A percentile compares a stretch with the other conserved stretches of the same genome.
Conservation (phyloP, 2,113 vertebrate species). For the Phalacrocorax aristotelis region DNA sequence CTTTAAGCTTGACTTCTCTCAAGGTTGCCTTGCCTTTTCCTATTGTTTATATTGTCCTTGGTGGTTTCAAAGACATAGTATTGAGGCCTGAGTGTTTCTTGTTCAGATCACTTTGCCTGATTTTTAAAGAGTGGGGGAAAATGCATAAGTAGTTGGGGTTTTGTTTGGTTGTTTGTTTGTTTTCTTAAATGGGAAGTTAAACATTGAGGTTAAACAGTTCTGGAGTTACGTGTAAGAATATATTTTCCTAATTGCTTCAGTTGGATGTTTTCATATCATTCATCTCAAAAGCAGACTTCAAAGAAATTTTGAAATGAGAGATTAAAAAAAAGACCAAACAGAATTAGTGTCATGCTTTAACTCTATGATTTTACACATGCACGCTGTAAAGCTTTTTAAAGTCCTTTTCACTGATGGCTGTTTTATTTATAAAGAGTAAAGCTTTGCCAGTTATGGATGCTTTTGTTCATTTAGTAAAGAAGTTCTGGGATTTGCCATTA, state of each 20-base stretch:
- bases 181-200: neutral
- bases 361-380: constrained; percentile 1
- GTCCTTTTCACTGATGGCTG: neutral
- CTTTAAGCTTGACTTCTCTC: neutral
- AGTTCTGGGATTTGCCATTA: neutral
- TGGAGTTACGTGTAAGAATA: neutral
- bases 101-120: neutral
- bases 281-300: constrained; percentile 47
- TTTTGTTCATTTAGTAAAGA: neutral
- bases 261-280: neutral
- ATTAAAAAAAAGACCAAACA: constrained; percentile 45
- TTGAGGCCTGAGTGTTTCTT: neutral
- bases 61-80: neutral
- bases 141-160: neutral
- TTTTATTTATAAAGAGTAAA: neutral
- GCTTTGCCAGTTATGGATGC: neutral
- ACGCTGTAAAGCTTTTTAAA: neutral
- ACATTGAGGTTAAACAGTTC: neutral
- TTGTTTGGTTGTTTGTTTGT: neutral
- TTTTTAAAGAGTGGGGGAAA: neutral
- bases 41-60: neutral
- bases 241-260: constrained; percentile 34
- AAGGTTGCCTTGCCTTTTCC: neutral
- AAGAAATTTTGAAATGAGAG: constrained; percentile 13
- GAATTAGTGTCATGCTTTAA: constrained; percentile 19